Base-by-base conservation (phyloP, 2,888 invertebrate species). In the Tenthredo livida region DNA sequence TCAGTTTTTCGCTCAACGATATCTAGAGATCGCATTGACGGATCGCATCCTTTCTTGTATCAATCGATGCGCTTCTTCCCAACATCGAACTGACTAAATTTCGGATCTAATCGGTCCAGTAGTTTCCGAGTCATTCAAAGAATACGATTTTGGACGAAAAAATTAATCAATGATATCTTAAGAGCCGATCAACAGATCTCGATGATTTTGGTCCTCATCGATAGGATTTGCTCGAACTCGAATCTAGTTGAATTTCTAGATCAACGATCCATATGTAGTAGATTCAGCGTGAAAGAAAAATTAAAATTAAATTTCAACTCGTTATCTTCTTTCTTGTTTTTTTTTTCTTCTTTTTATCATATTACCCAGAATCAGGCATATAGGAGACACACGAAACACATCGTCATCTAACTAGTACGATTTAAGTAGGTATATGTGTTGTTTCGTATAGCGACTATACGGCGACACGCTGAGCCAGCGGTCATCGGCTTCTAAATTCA, bases 401-500 rank as follows among this genome's bases (percentile, higher is more conserved):
- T 67, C 33, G 17, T 15, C 5, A 33, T 67, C 15, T n/a, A 54
- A n/a, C 54, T 33, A 67, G 4, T 25, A 33, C 33, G 29, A 67
- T 67, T 67, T 67, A n/a, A n/a, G n/a, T n/a, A n/a, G n/a, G n/a
- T 40, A 47, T 47, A 47, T 37, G 7, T 4, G 33, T 37, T n/a
- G 37, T 70, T 29, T 70, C 33, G 70, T n/a, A n/a, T n/a, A n/a
- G 70, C 70, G 54, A 54, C 33, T 9, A 70, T 9, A 70, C 70
- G 17, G 37, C 70, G 33, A 33, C 67, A 67, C 67, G 40, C 47
- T n/a, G n/a, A 29, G 54, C 25, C 17, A 25, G 6, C 50, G 77
- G 29, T 77, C 54, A 33, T 77, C 54, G 29, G 9, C 77, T 77
- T 77, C 47, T 77, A 54, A 77, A 77, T 77, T 77, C 54, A 77